Percentiles rank a stretch among this genome's conserved stretches.
Conservation (phyloP, 1,140 invertebrate species). For the Drosophila neocordata region DNA sequence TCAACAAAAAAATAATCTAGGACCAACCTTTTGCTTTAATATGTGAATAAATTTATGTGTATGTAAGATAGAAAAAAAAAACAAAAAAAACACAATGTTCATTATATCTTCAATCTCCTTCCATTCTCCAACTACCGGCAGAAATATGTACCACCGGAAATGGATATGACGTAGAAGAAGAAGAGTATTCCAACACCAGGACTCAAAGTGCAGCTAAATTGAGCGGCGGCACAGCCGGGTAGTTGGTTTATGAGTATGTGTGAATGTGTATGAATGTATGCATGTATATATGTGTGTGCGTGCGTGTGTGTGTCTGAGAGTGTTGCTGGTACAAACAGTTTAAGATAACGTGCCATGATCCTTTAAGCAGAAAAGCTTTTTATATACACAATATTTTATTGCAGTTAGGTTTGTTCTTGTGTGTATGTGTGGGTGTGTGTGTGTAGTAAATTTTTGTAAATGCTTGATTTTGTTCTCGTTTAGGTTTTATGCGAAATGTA, state of each 20-base stretch:
- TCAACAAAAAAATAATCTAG: constrained; percentile 36
- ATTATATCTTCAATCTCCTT: background rate
- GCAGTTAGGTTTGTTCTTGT: constrained; percentile 18
- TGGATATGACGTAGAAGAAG: background rate
- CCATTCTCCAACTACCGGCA: background rate
- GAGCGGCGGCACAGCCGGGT: background rate
- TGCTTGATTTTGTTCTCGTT: constrained; percentile 37
- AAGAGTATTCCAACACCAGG: background rate
- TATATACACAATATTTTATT: constrained; percentile 45
- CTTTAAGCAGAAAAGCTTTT: constrained; percentile 42
- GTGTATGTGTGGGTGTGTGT: constrained; percentile 18
- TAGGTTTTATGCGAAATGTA: constrained; percentile 11
- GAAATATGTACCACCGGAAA: background rate
- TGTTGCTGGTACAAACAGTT: constrained; percentile 42
- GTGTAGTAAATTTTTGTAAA: constrained; percentile 26
- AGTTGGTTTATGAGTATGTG: background rate
- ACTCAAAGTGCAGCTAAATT: background rate
- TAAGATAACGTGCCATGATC: constrained; percentile 38
- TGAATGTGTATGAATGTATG: background rate
- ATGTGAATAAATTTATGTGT: constrained; percentile 5
- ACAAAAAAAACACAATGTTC: constrained; percentile 19
- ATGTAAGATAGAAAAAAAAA: background rate
- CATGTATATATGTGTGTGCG: constrained; percentile 16
- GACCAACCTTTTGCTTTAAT: constrained; percentile 37
- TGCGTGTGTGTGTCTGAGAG: constrained; percentile 16